phyloP scores from a whole-genome alignment of 37 sponge, comb jelly and placozoan genomes.

The Mnemiopsis leidyi region DNA sequence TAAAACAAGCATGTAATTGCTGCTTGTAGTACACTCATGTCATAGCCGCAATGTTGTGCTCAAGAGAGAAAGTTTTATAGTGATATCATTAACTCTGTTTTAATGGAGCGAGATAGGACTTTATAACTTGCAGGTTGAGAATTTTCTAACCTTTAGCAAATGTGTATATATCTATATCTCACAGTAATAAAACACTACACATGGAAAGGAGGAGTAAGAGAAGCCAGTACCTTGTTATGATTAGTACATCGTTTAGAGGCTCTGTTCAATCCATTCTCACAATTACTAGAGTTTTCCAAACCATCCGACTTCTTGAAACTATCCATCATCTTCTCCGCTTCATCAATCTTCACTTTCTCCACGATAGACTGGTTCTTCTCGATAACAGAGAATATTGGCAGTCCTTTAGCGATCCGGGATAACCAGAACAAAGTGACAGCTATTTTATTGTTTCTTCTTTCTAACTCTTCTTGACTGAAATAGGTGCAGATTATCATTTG shows the following conservation, averaged over 20 bases:
- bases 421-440: conserved; percentile 30
- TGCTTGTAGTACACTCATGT: neutral
- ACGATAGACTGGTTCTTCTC: neutral
- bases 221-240: neutral
- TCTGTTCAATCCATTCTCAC: neutral
- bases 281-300: neutral
- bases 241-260: neutral
- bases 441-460: conserved; percentile 9
- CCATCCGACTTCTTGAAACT: neutral
- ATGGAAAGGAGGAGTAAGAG: too few species aligned
- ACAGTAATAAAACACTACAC: too few species aligned
- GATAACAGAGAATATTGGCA: neutral
- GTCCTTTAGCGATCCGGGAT: conserved; percentile 5
- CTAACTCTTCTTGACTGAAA: neutral
- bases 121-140: too few species aligned
- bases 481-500: too few species aligned
- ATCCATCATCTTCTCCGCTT: neutral
- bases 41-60: neutral
- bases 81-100: too few species aligned
- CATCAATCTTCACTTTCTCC: neutral
- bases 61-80: neutral
- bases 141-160: too few species aligned
- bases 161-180: too few species aligned
- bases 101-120: too few species aligned
- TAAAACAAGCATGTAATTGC: neutral